Percentiles rank a stretch among this genome's conserved stretches.
Evolutionary conservation across 2,113 vertebrate genomes (phyloP).

Genomic region (Terrapene triunguis): DNA sequence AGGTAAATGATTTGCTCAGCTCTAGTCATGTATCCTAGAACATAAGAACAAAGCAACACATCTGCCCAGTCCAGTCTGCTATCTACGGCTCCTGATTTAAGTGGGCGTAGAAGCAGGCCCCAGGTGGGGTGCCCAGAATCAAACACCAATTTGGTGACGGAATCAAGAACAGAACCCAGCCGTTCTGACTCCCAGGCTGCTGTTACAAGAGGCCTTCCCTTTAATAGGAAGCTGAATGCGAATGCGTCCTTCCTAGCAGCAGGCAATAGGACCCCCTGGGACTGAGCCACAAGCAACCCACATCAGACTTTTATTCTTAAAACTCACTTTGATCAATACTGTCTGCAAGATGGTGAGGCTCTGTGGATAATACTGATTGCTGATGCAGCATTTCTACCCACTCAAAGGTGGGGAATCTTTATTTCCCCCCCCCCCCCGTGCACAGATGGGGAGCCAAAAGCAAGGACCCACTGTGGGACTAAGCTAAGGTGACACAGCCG

Average conservation of each 20-base stretch:
- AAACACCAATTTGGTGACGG: background rate
- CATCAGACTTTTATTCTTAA: background rate
- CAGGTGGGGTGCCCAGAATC: too few relatives aligned
- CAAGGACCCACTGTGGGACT: background rate
- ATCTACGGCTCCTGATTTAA: too few relatives aligned
- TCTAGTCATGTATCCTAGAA: background rate
- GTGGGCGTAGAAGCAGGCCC: background rate
- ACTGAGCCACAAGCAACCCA: background rate
- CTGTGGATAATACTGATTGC: accelerated
- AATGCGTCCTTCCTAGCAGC: background rate
- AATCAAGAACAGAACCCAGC: background rate
- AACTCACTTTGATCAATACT: background rate
- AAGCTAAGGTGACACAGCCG: background rate
- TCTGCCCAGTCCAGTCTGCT: background rate
- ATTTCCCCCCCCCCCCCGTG: background rate
- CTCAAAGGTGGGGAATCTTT: background rate
- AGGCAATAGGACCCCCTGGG: background rate
- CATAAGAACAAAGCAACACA: background rate
- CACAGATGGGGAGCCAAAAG: background rate
- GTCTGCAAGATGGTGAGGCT: background rate
- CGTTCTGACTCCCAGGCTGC: accelerated
- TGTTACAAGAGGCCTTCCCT: background rate
- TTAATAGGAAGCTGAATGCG: background rate
- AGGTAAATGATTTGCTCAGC: background rate
- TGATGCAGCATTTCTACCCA: background rate